phyloP scores from a whole-genome alignment of 2,113 vertebrate genomes.

The Neoarius graeffei region DNA sequence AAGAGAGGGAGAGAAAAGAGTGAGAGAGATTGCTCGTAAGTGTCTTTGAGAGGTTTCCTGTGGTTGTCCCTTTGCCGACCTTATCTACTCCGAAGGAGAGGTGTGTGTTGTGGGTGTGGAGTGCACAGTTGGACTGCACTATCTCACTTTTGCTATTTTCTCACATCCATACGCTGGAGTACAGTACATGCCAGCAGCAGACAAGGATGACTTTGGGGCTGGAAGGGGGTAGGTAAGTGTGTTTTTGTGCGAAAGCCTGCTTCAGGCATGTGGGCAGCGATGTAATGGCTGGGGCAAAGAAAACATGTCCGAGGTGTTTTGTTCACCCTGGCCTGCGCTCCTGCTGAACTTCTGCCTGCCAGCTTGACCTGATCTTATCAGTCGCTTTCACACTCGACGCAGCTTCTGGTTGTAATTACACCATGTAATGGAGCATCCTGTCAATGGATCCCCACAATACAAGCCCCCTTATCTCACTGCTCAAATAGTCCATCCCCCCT shows the following conservation, averaged over 20 bases:
- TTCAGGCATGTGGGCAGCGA: slow-evolving; percentile 51
- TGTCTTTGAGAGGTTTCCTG: slow-evolving; percentile 58
- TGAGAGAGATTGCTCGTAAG: slow-evolving; percentile 54
- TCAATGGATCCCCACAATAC: slow-evolving; percentile 54
- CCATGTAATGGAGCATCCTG: slow-evolving; percentile 66
- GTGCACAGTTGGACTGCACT: slow-evolving; percentile 11
- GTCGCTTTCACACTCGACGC: slow-evolving; percentile 64
- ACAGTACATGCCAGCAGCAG: slow-evolving; percentile 43
- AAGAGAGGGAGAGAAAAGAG: slow-evolving; percentile 29
- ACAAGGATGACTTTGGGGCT: neutral
- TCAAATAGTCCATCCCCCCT: slow-evolving; percentile 29
- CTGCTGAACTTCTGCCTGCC: slow-evolving; percentile 64
- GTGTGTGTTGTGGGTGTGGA: slow-evolving; percentile 39
- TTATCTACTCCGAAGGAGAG: slow-evolving; percentile 53
- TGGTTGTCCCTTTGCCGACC: slow-evolving; percentile 71
- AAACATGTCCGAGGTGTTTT: slow-evolving; percentile 59
- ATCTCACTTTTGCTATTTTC: slow-evolving; percentile 44
- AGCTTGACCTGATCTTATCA: slow-evolving; percentile 73
- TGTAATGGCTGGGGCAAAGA: slow-evolving; percentile 50
- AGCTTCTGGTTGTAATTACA: slow-evolving; percentile 74
- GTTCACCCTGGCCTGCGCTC: slow-evolving; percentile 58
- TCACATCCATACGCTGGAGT: slow-evolving; percentile 28
- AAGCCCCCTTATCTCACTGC: slow-evolving; percentile 49
- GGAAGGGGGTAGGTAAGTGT: slow-evolving; percentile 10
- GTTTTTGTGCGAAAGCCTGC: slow-evolving; percentile 2